phyloP scores from a whole-genome alignment of 2,888 invertebrate genomes.

The Steinernema hermaphroditum region DNA sequence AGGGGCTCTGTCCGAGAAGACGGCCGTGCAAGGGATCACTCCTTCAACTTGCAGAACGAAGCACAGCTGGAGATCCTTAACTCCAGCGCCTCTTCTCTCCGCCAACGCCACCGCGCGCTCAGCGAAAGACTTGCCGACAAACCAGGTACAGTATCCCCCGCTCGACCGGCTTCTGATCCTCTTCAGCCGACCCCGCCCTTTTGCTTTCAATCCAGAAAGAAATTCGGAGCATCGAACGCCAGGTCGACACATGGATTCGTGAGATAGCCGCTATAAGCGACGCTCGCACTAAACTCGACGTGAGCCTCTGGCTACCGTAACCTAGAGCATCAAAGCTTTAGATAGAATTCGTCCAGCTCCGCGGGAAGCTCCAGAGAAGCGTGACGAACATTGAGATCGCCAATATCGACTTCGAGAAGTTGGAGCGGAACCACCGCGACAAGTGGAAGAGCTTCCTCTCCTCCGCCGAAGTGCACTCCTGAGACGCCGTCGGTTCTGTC shows the following conservation, averaged over 20 bases:
- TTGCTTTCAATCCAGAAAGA: slow-evolving; percentile 41
- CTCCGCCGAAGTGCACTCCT: background rate
- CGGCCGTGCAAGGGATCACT: no score
- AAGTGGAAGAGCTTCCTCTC: slow-evolving; percentile 45
- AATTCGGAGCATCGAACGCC: slow-evolving; percentile 47
- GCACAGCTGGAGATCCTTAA: slow-evolving; percentile 61
- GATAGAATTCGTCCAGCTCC: slow-evolving; percentile 58
- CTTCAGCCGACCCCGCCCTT: slow-evolving; percentile 43
- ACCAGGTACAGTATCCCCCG: slow-evolving; percentile 34
- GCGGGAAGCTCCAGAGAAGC: slow-evolving; percentile 58
- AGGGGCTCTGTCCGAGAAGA: no score
- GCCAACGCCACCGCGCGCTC: slow-evolving; percentile 55
- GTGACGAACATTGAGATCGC: slow-evolving; percentile 61
- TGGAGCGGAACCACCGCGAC: slow-evolving; percentile 55
- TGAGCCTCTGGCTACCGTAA: slow-evolving; percentile 34
- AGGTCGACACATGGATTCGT: slow-evolving; percentile 59
- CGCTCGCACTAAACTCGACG: slow-evolving; percentile 57
- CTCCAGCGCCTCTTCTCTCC: slow-evolving; percentile 55
- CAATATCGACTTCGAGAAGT: slow-evolving; percentile 59
- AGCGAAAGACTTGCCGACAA: slow-evolving; percentile 47
- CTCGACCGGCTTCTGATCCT: background rate
- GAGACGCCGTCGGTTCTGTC: background rate
- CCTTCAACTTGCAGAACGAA: slow-evolving; percentile 55
- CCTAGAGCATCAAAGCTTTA: slow-evolving; percentile 37
- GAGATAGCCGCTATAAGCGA: slow-evolving; percentile 60